Percentiles rank a stretch among this genome's conserved stretches.
Conservation (phyloP, 2,888 invertebrate species). For the Pseudanteris insignis region DNA sequence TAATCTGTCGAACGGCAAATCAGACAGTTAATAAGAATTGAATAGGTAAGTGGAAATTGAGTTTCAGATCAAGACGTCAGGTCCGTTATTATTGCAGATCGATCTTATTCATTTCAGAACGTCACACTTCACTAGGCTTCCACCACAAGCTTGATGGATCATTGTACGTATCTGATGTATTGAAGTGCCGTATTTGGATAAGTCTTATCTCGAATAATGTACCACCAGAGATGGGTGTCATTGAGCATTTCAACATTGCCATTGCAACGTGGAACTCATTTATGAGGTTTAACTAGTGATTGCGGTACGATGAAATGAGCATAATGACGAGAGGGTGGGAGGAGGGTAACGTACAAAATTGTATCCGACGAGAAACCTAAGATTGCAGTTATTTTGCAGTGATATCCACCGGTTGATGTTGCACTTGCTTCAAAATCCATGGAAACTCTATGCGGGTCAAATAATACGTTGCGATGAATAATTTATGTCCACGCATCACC, state of each 20-base stretch:
- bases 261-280: too few species aligned
- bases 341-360: too few species aligned
- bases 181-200: constrained; percentile 19
- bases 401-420: not conserved
- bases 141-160: constrained; percentile 26
- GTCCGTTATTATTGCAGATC: constrained; percentile 28
- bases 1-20: constrained; percentile 32
- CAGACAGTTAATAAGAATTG: constrained; percentile 44
- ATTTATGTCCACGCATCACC: not conserved
- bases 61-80: constrained; percentile 28
- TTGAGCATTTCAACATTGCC: too few species aligned
- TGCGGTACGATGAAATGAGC: constrained; percentile 5
- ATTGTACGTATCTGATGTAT: constrained; percentile 31
- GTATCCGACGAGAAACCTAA: too few species aligned
- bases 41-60: constrained; percentile 41
- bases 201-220: constrained; percentile 23
- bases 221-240: constrained; percentile 8
- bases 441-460: constrained; percentile 1
- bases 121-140: constrained; percentile 27
- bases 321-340: too few species aligned
- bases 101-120: constrained; percentile 24
- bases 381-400: too few species aligned
- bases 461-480: constrained; percentile 6
- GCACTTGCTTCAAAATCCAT: constrained; percentile 1
- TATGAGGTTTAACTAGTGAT: too few species aligned